These are phyloP conservation scores for Thymallus thymallus DNA, from an alignment of 2,113 vertebrate genomes.

Conservation along the genomic window DNA sequence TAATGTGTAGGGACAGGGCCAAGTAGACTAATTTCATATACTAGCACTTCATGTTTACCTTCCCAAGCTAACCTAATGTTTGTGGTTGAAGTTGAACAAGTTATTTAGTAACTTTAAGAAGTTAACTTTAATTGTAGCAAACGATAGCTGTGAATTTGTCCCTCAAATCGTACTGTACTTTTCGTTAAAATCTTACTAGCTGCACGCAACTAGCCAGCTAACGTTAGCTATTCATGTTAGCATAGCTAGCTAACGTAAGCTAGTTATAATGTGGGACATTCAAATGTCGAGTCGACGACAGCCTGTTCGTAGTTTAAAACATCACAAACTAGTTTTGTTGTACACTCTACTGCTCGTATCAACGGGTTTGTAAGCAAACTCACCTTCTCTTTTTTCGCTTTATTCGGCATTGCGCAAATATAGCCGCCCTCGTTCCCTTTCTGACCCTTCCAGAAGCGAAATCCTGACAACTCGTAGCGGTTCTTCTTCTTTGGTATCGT, in stretches of 20 bases:
- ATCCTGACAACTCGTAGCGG: conserved; percentile 59
- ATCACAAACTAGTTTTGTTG: not conserved
- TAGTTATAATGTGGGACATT: not conserved
- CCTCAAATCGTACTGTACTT: not conserved
- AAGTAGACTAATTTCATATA: too few relatives aligned
- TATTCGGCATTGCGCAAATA: conserved; percentile 88
- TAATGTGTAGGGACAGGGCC: too few relatives aligned
- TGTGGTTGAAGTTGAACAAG: too few relatives aligned
- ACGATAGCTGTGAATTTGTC: too few relatives aligned
- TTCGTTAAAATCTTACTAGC: not conserved
- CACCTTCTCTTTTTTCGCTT: conserved; percentile 96
- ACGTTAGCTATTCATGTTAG: not conserved
- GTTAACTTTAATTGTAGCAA: too few relatives aligned
- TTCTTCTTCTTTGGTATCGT: conserved; percentile 4
- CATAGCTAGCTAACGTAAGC: not conserved
- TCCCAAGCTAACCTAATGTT: too few relatives aligned
- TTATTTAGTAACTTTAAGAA: too few relatives aligned
- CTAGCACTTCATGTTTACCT: too few relatives aligned
- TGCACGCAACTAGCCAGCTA: too few relatives aligned
- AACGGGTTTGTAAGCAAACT: too few relatives aligned
- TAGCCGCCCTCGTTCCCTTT: conserved; percentile 63
- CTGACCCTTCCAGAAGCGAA: conserved; percentile 53
- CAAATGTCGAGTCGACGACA: not conserved
- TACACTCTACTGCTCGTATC: not conserved
- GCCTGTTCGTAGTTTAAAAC: not conserved